Conservation (phyloP, 2,113 vertebrate species). For the Uria lomvia region DNA sequence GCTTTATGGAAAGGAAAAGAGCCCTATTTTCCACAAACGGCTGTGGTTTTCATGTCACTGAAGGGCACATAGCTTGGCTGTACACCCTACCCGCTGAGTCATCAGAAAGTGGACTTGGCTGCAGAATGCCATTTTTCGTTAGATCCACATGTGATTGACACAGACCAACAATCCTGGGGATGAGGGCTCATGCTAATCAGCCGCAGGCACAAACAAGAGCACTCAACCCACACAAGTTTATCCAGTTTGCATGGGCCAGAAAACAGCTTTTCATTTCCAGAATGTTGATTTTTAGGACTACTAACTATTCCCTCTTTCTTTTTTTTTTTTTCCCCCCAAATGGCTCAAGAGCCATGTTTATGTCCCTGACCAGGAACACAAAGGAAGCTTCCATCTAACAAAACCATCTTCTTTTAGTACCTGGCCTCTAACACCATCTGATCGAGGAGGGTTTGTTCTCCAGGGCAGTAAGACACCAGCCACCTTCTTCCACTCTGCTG, state of each 20-base stretch:
- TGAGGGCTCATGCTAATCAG: conserved; percentile 43
- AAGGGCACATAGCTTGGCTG: conserved; percentile 64
- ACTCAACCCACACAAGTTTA: conserved; percentile 40
- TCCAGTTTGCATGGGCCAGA: conserved; percentile 5
- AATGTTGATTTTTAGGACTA: conserved; percentile 20
- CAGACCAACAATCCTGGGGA: conserved; percentile 38
- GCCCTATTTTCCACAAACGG: conserved; percentile 22
- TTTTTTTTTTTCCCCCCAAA: not conserved
- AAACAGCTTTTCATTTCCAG: not conserved
- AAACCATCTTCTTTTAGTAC: not conserved
- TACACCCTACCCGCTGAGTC: conserved; percentile 37
- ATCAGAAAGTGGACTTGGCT: conserved; percentile 27
- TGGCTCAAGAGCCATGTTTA: not conserved
- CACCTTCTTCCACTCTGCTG: not conserved
- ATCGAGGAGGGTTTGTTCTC: not conserved
- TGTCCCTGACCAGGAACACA: not conserved
- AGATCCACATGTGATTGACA: conserved; percentile 44
- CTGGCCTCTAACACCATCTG: not conserved
- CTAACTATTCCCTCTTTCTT: not conserved
- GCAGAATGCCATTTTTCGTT: conserved; percentile 49
- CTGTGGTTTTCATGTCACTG: conserved; percentile 63
- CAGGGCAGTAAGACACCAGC: not conserved
- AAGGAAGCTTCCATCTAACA: conserved; percentile 14
- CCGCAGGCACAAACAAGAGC: conserved; percentile 42
- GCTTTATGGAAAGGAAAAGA: conserved; percentile 31